Base-by-base conservation (phyloP, 2,888 invertebrate genomes). In the Zhengitettix transpicula region DNA sequence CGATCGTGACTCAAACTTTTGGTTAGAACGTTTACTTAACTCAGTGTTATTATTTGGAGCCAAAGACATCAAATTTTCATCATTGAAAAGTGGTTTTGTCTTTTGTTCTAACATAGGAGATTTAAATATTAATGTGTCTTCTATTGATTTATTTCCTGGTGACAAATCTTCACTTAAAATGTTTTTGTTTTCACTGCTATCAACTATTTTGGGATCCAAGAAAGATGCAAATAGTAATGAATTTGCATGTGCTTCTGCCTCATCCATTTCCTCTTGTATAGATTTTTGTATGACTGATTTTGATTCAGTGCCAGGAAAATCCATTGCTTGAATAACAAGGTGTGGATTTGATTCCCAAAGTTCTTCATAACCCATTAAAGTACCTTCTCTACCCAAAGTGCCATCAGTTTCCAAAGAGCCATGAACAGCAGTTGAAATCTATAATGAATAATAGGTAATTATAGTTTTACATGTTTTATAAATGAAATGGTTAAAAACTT, bases 361-460 rank as follows among this genome's bases (percentile, higher is more conserved):
- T 60, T 69, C 68, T 51, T 69, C 68, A 54, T 62, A 60, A 16
- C 67, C 67, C 58, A 67, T 65, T 57, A 69, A 58, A 15, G 68
- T 68, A 40, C 65, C 68, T 51, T 67, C 67, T 52, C 67, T 61
- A 10, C 68, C 68, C 17, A 69, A 55, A 16, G 68, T 67, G 11
- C 67, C 68, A 12, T 53, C 40, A n/a, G 11, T 55, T 28, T n/a
- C n/a, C 14, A 15, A 10, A 12, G 12, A 11, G 44, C 44, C 44
- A 11, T 42, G 44, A 10, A 42, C 5, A 47, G 28, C 28, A 28
- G 28, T 28, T 28, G 7, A 2, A 28, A 5, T 28, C 28, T 28
- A 7, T 28, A 28, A 28, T 28, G 7, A 28, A 28, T 28, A 28
- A 28, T 7, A 28, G 28, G 7, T 28, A 28, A 28, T 28, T 28